Conservation (phyloP, 2,797 vertebrate genomes). For the Spheniscus humboldti region DNA sequence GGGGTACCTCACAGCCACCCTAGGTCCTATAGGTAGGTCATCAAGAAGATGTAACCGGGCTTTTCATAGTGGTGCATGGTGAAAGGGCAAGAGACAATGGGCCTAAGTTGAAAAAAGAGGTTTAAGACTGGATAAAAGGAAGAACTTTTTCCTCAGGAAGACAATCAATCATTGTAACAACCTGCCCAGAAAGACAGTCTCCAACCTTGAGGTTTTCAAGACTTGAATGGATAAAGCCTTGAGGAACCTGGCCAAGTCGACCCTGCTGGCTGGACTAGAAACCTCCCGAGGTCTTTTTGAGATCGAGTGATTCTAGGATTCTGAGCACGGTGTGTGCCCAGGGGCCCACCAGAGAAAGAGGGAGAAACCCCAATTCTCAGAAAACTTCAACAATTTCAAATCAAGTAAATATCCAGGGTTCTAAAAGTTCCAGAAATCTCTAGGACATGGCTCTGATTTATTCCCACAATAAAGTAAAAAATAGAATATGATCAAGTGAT, state of each 20-base stretch:
- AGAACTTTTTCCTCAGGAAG: not conserved
- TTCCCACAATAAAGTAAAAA: not conserved
- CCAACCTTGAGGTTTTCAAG: not conserved
- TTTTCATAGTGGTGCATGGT: not conserved
- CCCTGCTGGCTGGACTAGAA: fast-evolving
- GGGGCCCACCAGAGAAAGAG: not conserved
- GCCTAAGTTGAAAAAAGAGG: not conserved
- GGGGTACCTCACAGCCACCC: not conserved
- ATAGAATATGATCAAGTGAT: not conserved
- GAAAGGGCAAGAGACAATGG: not conserved
- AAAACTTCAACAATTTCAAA: not conserved
- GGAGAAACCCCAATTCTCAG: not conserved
- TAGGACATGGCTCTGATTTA: not conserved
- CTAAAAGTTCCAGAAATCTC: not conserved
- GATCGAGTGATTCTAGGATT: not conserved
- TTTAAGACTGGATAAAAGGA: not conserved
- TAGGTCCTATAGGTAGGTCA: not conserved
- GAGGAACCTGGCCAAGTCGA: not conserved
- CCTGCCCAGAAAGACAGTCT: not conserved
- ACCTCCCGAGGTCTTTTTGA: not conserved
- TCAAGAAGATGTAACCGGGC: not conserved
- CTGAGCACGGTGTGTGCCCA: not conserved
- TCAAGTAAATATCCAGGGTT: not conserved
- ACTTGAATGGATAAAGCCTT: not conserved
- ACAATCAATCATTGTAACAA: not conserved